These are phyloP conservation scores for Eptesicus fuscus DNA, from an alignment of 2,113 vertebrate species.

Conservation along the genomic window DNA sequence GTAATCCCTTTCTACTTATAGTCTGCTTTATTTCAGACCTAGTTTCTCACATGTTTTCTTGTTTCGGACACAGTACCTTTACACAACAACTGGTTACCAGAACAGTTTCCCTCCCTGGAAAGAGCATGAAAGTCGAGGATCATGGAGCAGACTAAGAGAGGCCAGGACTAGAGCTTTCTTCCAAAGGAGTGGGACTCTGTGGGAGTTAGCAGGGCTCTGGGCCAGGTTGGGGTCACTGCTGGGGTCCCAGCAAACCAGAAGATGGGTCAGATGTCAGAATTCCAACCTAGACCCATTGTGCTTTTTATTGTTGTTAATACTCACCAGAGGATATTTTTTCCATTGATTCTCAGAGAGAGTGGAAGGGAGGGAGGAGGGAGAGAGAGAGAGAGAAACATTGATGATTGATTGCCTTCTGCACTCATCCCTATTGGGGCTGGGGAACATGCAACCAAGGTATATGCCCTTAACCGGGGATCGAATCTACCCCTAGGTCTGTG, in stretches of 20 bases:
- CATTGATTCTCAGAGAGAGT: no score
- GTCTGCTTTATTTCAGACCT: neutral
- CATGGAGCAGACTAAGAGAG: neutral
- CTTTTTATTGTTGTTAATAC: neutral
- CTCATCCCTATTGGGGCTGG: no score
- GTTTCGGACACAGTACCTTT: neutral
- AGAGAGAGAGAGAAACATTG: no score
- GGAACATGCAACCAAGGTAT: neutral
- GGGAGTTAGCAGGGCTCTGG: neutral
- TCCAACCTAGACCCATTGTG: neutral
- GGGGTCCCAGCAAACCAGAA: neutral
- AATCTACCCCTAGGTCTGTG: no score
- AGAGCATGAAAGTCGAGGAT: neutral
- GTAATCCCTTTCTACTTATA: neutral
- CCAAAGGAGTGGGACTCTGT: neutral
- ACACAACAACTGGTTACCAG: neutral
- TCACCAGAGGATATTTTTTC: no score
- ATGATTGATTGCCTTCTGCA: no score
- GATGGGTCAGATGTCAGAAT: neutral
- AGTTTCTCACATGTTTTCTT: neutral
- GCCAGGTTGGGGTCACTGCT: neutral
- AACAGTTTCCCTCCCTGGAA: neutral
- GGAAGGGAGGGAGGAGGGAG: no score
- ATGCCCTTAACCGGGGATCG: no score
- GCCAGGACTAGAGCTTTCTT: neutral